phyloP scores from a whole-genome alignment of 1,140 invertebrate genomes.

The Pteromalus puparum region DNA sequence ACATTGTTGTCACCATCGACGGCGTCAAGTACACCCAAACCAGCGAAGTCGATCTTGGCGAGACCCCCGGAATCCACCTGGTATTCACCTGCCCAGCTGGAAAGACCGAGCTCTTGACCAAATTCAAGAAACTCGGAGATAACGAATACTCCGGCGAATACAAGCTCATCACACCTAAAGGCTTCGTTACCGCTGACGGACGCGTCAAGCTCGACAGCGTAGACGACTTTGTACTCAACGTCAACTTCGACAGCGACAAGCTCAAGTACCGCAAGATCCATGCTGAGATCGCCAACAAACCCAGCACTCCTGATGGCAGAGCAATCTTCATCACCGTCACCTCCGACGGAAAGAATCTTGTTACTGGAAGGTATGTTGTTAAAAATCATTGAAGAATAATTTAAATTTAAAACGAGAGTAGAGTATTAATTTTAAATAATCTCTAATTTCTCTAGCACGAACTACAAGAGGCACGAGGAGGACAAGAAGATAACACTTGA shows the following conservation, averaged over 20 bases:
- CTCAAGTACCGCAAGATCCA: slow-evolving; percentile 81
- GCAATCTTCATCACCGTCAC: slow-evolving; percentile 79
- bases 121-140: slow-evolving; percentile 75
- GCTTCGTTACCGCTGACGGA: slow-evolving; percentile 68
- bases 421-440: slow-evolving; percentile 41
- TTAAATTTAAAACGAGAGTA: neutral
- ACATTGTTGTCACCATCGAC: slow-evolving; percentile 71
- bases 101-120: slow-evolving; percentile 75
- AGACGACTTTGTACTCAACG: slow-evolving; percentile 81
- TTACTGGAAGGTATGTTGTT: slow-evolving; percentile 79
- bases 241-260: slow-evolving; percentile 80
- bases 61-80: slow-evolving; percentile 70
- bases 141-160: slow-evolving; percentile 76
- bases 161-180: slow-evolving; percentile 66
- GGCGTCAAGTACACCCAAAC: slow-evolving; percentile 75
- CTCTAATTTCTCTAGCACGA: slow-evolving; percentile 73
- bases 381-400: neutral
- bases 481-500: slow-evolving; percentile 81
- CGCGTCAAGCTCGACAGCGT: slow-evolving; percentile 78
- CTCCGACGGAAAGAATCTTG: slow-evolving; percentile 79
- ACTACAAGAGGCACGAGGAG: slow-evolving; percentile 80
- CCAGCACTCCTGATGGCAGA: slow-evolving; percentile 76
- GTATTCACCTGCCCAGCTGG: slow-evolving; percentile 72
- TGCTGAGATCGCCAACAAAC: slow-evolving; percentile 79
- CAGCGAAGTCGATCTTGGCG: slow-evolving; percentile 67